phyloP scores from a whole-genome alignment of 1,140 invertebrate species.

The Triops cancriformis region DNA sequence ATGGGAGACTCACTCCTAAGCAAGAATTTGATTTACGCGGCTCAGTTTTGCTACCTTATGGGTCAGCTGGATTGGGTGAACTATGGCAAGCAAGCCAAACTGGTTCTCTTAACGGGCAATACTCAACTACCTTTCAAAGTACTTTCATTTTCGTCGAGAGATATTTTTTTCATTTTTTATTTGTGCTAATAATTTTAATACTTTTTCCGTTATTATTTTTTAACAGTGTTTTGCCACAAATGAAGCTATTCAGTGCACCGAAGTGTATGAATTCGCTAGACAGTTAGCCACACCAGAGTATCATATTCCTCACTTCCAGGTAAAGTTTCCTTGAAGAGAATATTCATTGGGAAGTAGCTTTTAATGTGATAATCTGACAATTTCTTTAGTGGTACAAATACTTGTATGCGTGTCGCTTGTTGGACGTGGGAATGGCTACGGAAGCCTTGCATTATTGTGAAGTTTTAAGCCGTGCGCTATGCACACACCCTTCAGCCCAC shows the following conservation, averaged over 20 bases:
- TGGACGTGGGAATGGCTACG: conserved; percentile 65
- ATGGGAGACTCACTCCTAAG: conserved; percentile 59
- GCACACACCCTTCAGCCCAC: conserved; percentile 46
- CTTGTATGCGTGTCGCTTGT: conserved; percentile 58
- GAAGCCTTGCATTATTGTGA: conserved; percentile 75
- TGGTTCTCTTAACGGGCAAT: conserved; percentile 53
- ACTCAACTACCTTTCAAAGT: conserved; percentile 29
- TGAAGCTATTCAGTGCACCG: conserved; percentile 83
- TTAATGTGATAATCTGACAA: conserved; percentile 14
- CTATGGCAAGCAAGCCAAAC: conserved; percentile 49
- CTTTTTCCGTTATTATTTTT: conserved; percentile 26
- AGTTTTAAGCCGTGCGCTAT: conserved; percentile 57
- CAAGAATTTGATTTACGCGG: conserved; percentile 58
- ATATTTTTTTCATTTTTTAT: too few species aligned
- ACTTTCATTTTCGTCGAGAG: not conserved
- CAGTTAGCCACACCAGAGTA: conserved; percentile 68
- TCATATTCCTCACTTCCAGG: conserved; percentile 57
- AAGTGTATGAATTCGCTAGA: conserved; percentile 88
- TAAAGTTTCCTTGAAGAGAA: not conserved
- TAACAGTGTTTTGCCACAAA: conserved; percentile 57
- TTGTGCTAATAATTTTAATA: too few species aligned
- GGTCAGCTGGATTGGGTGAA: conserved; percentile 66
- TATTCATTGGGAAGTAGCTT: conserved; percentile 7
- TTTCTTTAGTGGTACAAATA: conserved; percentile 40
- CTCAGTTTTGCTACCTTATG: conserved; percentile 89